A percentile compares a stretch with the other conserved stretches of the same genome.
Conservation (phyloP, 2,888 invertebrate species). For the Drosophila robusta region DNA sequence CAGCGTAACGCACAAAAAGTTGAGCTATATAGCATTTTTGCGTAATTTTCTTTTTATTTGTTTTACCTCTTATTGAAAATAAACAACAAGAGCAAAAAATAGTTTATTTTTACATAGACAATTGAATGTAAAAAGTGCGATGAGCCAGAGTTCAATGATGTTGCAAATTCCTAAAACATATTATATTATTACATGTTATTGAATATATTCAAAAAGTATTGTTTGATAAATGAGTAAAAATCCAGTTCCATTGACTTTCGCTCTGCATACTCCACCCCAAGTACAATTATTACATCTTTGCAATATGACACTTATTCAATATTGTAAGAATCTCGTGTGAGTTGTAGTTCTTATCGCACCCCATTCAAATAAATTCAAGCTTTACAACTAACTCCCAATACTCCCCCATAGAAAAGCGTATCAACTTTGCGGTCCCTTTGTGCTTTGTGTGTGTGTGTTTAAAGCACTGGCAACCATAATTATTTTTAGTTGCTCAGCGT, state of each 20-base stretch:
- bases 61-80: no score
- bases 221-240: no score
- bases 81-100: no score
- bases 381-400: slow-evolving; percentile 42
- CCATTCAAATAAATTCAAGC: slow-evolving; percentile 34
- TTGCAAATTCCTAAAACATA: no score
- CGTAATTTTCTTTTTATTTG: no score
- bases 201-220: no score
- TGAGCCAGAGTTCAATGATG: no score
- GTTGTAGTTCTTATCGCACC: slow-evolving; percentile 29
- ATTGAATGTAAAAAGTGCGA: no score
- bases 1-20: no score
- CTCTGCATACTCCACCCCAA: not conserved
- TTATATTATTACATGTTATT: no score
- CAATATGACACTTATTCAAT: slow-evolving; percentile 5
- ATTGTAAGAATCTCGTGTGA: slow-evolving; percentile 5
- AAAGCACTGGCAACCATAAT: slow-evolving; percentile 68
- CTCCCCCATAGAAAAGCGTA: slow-evolving; percentile 41
- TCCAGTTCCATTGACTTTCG: not conserved
- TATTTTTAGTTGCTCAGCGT: slow-evolving; percentile 81
- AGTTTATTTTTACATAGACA: no score
- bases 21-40: no score
- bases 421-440: slow-evolving; percentile 51
- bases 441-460: slow-evolving; percentile 45
- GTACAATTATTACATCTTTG: not conserved